These are phyloP conservation scores for Pomacea canaliculata DNA, from an alignment of 2,888 invertebrate species.

Conservation along the genomic window DNA sequence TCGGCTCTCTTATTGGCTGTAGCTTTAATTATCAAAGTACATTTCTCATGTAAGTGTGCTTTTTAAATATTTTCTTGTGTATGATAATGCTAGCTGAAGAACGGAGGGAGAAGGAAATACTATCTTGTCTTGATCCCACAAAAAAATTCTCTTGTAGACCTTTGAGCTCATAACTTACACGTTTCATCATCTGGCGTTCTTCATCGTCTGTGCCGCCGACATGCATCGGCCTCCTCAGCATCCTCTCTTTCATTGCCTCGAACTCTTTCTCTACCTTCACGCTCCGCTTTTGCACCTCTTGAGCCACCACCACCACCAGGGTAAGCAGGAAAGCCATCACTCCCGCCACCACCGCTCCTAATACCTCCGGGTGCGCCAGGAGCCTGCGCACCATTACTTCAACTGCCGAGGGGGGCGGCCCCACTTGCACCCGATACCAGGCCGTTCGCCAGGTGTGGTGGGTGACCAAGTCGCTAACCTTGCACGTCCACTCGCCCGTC, in stretches of 20 bases:
- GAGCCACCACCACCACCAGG: slow-evolving; percentile 10
- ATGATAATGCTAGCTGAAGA: too few species aligned
- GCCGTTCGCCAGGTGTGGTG: slow-evolving; percentile 7
- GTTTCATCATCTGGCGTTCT: too few species aligned
- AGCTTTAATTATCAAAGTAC: too few species aligned
- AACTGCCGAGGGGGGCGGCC: neutral
- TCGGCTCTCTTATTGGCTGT: too few species aligned
- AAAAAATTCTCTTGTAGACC: too few species aligned
- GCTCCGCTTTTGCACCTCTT: neutral
- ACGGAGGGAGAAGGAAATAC: too few species aligned
- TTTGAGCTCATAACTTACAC: too few species aligned
- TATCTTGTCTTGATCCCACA: too few species aligned
- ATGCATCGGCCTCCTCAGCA: neutral
- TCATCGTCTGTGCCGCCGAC: too few species aligned
- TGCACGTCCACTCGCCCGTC: slow-evolving; percentile 21
- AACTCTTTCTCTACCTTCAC: slow-evolving; percentile 7
- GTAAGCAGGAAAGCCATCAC: neutral
- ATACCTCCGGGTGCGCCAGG: neutral
- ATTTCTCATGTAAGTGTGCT: too few species aligned
- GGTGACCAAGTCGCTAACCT: neutral
- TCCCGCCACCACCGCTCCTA: neutral
- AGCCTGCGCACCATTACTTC: neutral
- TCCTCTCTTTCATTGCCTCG: slow-evolving; percentile 1
- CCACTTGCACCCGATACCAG: slow-evolving; percentile 9
- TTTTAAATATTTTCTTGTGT: too few species aligned